Conservation (phyloP, 2,888 invertebrate species). For the Megamerina dolium region DNA sequence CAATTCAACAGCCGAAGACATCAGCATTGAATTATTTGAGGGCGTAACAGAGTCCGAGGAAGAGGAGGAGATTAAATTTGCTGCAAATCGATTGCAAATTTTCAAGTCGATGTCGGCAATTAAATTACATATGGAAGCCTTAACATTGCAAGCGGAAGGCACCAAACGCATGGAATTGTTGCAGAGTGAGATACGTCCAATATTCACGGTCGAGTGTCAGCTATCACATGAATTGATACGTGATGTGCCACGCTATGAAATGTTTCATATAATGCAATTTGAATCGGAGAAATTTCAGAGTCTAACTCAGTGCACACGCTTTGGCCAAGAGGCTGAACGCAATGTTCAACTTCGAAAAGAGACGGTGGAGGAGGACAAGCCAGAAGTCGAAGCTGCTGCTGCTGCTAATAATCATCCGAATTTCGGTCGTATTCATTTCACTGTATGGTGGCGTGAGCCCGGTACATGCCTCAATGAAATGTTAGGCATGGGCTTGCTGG, state of each 20-base stretch:
- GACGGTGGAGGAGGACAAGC: slow-evolving; percentile 2
- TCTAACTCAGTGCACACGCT: slow-evolving; percentile 41
- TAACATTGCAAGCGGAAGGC: slow-evolving; percentile 40
- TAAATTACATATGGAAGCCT: slow-evolving; percentile 37
- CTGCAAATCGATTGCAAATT: slow-evolving; percentile 28
- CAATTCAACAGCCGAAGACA: too few relatives aligned
- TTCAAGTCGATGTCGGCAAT: slow-evolving; percentile 32
- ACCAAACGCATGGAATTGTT: slow-evolving; percentile 40
- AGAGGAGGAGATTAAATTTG: slow-evolving; percentile 8
- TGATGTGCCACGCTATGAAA: slow-evolving; percentile 30
- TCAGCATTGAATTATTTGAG: too few relatives aligned
- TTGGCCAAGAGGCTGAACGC: slow-evolving; percentile 36
- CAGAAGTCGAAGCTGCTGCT: slow-evolving; percentile 15
- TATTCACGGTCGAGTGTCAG: slow-evolving; percentile 42
- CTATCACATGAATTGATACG: slow-evolving; percentile 36
- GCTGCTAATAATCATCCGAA: slow-evolving; percentile 11
- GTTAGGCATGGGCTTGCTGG: slow-evolving; percentile 37
- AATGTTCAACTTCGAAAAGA: slow-evolving; percentile 23
- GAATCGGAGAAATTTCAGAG: slow-evolving; percentile 43
- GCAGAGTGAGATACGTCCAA: slow-evolving; percentile 38
- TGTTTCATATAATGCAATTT: slow-evolving; percentile 44
- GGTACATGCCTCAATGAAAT: slow-evolving; percentile 42
- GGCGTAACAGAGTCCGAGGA: slow-evolving; percentile 12
- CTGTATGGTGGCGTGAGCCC: slow-evolving; percentile 44
- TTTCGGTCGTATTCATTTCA: slow-evolving; percentile 35